Conservation (phyloP, 1,140 invertebrate species). For the Hesperophylax magnus region DNA sequence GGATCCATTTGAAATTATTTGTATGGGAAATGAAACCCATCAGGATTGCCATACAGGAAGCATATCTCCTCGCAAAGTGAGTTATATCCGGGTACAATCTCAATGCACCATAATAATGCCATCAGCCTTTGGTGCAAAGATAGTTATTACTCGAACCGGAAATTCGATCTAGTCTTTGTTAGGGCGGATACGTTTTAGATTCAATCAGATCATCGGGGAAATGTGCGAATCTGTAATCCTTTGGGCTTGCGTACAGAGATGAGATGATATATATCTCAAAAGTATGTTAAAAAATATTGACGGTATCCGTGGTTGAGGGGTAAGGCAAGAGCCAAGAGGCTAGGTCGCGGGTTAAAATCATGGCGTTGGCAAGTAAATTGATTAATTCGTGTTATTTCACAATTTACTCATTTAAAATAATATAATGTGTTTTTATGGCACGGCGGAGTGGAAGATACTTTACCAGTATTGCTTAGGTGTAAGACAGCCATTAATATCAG, state of each 20-base stretch:
- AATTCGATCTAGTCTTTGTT: constrained; percentile 53
- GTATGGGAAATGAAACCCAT: neutral
- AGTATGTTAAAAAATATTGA: too few species aligned
- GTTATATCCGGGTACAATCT: constrained; percentile 44
- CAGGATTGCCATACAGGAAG: neutral
- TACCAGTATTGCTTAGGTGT: too few species aligned
- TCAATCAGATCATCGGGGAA: constrained; percentile 34
- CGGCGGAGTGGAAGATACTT: too few species aligned
- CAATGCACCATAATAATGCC: constrained; percentile 49
- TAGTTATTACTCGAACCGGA: constrained; percentile 57
- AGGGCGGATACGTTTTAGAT: constrained; percentile 29
- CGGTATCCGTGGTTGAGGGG: too few species aligned
- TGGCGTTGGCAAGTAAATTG: too few species aligned
- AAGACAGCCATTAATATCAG: too few species aligned
- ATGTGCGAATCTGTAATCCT: neutral
- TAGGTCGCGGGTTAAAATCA: too few species aligned
- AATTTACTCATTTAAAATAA: too few species aligned
- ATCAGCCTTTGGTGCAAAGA: constrained; percentile 50
- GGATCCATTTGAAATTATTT: neutral
- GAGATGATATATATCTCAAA: too few species aligned
- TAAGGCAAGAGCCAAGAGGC: too few species aligned
- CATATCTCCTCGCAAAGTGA: constrained; percentile 44
- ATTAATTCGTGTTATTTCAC: too few species aligned
- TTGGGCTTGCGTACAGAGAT: neutral
- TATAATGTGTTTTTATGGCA: too few species aligned